Percentiles rank a stretch among this genome's conserved stretches.
Evolutionary conservation across 2,888 invertebrate genomes (phyloP).

Genomic region (Adela reaumurella): DNA sequence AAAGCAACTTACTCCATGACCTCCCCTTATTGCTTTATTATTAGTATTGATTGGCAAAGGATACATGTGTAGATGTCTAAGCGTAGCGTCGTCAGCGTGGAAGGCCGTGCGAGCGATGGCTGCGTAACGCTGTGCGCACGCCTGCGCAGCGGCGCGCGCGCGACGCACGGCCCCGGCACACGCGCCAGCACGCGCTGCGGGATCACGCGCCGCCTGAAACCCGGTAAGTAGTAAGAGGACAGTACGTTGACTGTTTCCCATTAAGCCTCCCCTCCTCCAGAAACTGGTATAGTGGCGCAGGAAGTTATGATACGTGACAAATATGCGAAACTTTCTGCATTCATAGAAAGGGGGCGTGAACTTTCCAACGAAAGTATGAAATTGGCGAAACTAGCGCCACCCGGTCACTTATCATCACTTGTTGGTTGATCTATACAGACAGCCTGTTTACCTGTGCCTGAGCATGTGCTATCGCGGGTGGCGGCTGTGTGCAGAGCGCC

Average conservation of each 20-base stretch:
- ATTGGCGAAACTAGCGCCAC: too few species aligned
- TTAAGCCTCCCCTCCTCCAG: too few species aligned
- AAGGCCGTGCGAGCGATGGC: conserved; percentile 38
- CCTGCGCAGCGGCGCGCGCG: conserved; percentile 24
- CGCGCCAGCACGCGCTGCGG: conserved; percentile 30
- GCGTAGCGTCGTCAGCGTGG: conserved; percentile 37
- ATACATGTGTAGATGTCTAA: conserved; percentile 40
- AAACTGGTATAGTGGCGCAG: too few species aligned
- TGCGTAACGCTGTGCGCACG: conserved; percentile 23
- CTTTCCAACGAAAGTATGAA: too few species aligned
- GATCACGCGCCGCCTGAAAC: conserved; percentile 30
- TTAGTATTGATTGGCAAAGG: conserved; percentile 21
- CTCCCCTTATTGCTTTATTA: too few species aligned
- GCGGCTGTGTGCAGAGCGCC: conserved; percentile 83
- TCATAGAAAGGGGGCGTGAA: too few species aligned
- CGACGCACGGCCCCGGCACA: conserved; percentile 27
- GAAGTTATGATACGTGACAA: too few species aligned
- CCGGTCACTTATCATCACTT: too few species aligned
- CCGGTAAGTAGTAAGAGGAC: not conserved
- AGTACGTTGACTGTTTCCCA: too few species aligned
- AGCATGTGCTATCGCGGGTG: conserved; percentile 85
- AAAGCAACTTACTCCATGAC: too few species aligned
- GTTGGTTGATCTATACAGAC: too few species aligned
- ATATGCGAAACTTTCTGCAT: too few species aligned
- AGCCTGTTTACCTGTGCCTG: conserved; percentile 71